Base-by-base conservation (phyloP, 2,113 vertebrate genomes). In the Toxostoma redivivum region DNA sequence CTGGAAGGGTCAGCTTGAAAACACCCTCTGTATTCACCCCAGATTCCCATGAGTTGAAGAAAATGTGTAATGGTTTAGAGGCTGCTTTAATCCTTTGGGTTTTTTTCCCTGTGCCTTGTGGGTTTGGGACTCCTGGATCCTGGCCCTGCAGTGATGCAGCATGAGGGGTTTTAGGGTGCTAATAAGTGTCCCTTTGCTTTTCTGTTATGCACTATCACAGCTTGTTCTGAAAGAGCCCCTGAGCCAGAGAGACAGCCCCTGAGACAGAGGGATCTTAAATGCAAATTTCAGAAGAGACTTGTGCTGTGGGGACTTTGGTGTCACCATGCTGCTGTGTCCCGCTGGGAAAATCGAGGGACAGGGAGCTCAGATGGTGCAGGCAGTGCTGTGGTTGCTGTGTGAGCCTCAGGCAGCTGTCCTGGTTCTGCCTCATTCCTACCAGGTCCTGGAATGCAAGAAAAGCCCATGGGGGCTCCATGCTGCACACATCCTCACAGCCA, bases 381-480 rank as follows among this genome's bases (percentile, higher is more conserved):
- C 51, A n/a, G 40, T 3, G 12, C 62, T 31, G 65, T 31, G 37
- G 44, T 4, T 2, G 1, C 56, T 66, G 62, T 3, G 1, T 27
- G 47, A 67, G 53, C 47, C 71, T 48, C 35, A 38, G 38, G 62
- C 69, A 22, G 31, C 62, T 15, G 7, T 18, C 28, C 69, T 76
- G 78, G 37, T 57, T 47, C 81, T 48, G 47, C 47, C 54, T 78
- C 27, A 2, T n/a, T 23, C 12, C 1, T 57, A 40, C 53, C 42
- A 2, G 2, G 4, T 15, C 15, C 53, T 10, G 30, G 25, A 45
- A 58, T 1, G 12, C 33, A 12, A 27, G 74, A 47, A 67, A 35
- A 78, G 50, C 66, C 22, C 31, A 3, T 2, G 1, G 20, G 30
- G 15, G 17, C 47, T 51, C 1, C 0, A 1, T 24, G 45, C 56